phyloP scores from a whole-genome alignment of 2,888 invertebrate species.

The Limnephilus auricula region DNA sequence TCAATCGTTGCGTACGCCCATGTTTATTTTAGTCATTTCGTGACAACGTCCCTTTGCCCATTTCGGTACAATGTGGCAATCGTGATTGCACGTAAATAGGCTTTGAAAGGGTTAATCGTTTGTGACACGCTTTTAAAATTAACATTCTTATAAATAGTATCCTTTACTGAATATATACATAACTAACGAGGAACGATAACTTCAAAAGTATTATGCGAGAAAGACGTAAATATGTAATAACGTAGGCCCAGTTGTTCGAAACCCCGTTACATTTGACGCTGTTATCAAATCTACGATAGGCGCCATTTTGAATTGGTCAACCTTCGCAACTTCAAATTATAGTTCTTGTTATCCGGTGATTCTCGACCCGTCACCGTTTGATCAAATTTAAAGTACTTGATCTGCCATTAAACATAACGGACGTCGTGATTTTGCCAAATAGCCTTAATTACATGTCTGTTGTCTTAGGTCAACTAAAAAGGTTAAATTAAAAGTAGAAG shows the following conservation, averaged over 20 bases:
- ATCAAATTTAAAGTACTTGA: background rate
- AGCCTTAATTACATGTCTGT: background rate
- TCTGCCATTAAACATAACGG: background rate
- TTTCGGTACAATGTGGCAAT: slow-evolving; percentile 4
- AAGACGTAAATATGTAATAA: background rate
- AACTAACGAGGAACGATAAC: background rate
- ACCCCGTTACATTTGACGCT: background rate
- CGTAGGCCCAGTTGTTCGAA: background rate
- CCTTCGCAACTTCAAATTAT: background rate
- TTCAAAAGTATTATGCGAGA: too few relatives aligned
- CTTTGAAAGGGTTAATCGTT: background rate
- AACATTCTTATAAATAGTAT: background rate
- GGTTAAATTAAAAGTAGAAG: background rate
- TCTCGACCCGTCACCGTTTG: background rate
- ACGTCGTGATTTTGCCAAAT: background rate
- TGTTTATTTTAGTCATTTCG: slow-evolving; percentile 33
- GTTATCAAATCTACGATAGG: background rate
- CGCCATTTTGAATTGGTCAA: background rate
- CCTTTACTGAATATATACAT: background rate
- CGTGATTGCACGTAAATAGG: background rate
- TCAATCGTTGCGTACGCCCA: slow-evolving; percentile 56
- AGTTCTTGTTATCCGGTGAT: background rate
- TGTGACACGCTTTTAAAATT: background rate
- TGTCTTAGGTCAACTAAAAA: background rate
- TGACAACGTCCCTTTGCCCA: slow-evolving; percentile 13